Base-by-base conservation (phyloP, 2,113 vertebrate genomes). In the Chaenogobius annularis region DNA sequence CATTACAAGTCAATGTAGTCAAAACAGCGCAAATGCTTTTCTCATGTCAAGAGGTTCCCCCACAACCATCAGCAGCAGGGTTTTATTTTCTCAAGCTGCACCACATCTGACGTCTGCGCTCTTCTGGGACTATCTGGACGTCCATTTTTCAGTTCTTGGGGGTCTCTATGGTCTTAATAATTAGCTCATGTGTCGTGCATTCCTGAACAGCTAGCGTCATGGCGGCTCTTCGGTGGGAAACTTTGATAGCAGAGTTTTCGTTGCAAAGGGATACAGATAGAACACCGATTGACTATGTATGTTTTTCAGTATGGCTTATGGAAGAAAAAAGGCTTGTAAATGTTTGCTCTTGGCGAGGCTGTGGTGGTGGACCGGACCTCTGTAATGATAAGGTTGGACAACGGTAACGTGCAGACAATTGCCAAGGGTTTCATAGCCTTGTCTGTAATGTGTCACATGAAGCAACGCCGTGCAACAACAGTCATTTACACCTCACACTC, bases 171-270 rank as follows among this genome's bases (percentile, higher is more conserved):
- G 65, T 63, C 74, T 43, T 55, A 17, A 20, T 72, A 69, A 80
- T 79, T 80, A 87, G 55, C 70, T 80, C 15, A 79, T 56, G 63
- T 85, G 69, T 85, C 76, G 14, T 70, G 68, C 69, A 78, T 88
- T 86, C 74, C 84, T 78, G 69, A 65, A 23, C 26, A n/a, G 68
- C 75, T 81, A 68, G 73, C 78, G 35, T 79, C 67, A 70, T 59
- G 37, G 64, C 77, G 54, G 43, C 9, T 31, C 14, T 81, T 85
- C 74, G 64, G 70, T 78, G 72, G 75, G 79, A 80, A 82, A 81
- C 0, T 50, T 75, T 75, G 83, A 81, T 79, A 64, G 56, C 50
- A 14, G n/a, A 15, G 48, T 55, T 74, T 68, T 67, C 35, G 37
- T 50, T 35, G 70, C 71, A 78, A 85, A 78, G 52, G 22, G 69